Base-by-base conservation (phyloP, 1,140 invertebrate genomes). In the Thereuonema tuberculata region DNA sequence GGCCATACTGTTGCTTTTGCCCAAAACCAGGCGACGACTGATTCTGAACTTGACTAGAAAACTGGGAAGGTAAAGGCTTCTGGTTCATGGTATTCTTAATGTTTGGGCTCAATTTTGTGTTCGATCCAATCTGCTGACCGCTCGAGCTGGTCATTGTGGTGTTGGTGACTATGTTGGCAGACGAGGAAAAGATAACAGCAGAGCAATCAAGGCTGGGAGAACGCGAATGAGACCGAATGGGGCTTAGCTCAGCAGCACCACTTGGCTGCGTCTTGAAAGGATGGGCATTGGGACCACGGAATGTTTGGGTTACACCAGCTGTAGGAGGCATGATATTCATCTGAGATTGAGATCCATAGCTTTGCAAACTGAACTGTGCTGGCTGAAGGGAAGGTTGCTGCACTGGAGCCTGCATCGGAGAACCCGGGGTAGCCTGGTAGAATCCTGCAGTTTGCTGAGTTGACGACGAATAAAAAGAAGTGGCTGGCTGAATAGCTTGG, bases 401-500 rank as follows among this genome's bases (percentile, higher is more conserved):
- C 14, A 61, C 56, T 50, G 62, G 61, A 17, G 60, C 61, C 31
- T 64, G 65, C 56, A 62, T 57, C 12, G 63, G 61, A 14, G 61
- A 62, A 15, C 56, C 65, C 47, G 63, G 61, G 31, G 50, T 62
- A 24, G 58, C 52, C 50, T 63, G 65, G 52, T 65, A 66, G 46
- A 57, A 65, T 29, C 59, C 62, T 2, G 65, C 58, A 23, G 54
- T 60, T 48, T 61, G 63, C 25, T 64, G 61, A 5, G 65, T 47
- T 43, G 61, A 53, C n/a, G 63, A 60, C 12, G 79, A 78, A 57
- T 77, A 80, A 58, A 77, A 80, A 47, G 78, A 79, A 59, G 77
- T 78, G 52, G 78, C 77, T 17, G 77, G 76, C 37, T 77, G 78
- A 24, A 73, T 71, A 28, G 75, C 71, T 67, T 78, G 78, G 28